A percentile compares a stretch with the other conserved stretches of the same genome.
Evolutionary conservation across 2,888 invertebrate species (phyloP).

Genomic region (Pseudococcus jackbeardsleyi): DNA sequence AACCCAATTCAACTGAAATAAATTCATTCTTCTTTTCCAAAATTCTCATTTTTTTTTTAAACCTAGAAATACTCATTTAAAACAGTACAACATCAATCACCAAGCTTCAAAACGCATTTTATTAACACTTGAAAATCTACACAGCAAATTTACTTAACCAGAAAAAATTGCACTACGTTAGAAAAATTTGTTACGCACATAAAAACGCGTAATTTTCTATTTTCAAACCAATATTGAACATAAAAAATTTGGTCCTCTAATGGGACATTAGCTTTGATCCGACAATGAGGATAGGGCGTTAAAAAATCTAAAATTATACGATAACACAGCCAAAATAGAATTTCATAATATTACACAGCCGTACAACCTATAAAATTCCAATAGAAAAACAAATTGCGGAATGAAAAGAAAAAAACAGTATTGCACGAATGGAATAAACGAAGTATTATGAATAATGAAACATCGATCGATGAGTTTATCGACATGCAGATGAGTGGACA

Average conservation of each 20-base stretch:
- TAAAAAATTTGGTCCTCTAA: conserved; percentile 3
- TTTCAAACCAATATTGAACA: not conserved
- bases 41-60: too few species aligned
- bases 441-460: not conserved
- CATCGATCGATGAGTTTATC: not conserved
- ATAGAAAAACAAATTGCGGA: not conserved
- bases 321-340: conserved; percentile 49
- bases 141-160: not conserved
- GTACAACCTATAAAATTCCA: not conserved
- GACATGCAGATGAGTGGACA: not conserved
- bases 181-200: not conserved
- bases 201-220: not conserved
- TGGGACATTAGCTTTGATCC: not conserved
- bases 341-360: conserved; percentile 43
- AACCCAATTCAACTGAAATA: too few species aligned
- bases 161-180: not conserved
- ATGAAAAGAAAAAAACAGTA: not conserved
- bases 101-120: not conserved
- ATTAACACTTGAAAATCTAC: not conserved
- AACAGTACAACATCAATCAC: not conserved
- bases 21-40: too few species aligned
- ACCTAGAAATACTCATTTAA: not conserved
- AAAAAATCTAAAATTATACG: conserved; percentile 29
- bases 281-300: not conserved
- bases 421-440: conserved; percentile 1